phyloP scores from a whole-genome alignment of 2,888 invertebrate genomes.

The Torymus texanus region DNA sequence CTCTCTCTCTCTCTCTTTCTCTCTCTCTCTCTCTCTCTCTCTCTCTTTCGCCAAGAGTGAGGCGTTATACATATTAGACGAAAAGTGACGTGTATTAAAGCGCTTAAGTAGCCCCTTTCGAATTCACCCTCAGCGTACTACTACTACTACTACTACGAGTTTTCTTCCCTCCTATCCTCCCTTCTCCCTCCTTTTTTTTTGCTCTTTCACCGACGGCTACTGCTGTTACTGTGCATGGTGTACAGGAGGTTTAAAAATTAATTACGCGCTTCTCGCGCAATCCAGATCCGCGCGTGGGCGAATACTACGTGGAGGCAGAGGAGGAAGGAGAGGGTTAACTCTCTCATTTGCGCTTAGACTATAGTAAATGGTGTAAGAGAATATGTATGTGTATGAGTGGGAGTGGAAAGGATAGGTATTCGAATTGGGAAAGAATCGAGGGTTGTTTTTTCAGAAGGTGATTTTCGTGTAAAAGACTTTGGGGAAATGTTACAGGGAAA shows the following conservation, averaged over 20 bases:
- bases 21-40: too few species aligned
- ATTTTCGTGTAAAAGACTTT: too few species aligned
- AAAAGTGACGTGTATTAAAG: slow-evolving; percentile 49
- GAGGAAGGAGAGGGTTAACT: too few species aligned
- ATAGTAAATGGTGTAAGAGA: too few species aligned
- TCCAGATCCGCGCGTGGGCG: slow-evolving; percentile 47
- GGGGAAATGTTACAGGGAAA: too few species aligned
- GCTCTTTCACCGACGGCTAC: background rate
- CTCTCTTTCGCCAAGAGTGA: too few species aligned
- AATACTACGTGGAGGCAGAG: slow-evolving; percentile 43
- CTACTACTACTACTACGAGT: background rate
- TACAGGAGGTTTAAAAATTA: slow-evolving; percentile 56
- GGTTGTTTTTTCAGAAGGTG: too few species aligned
- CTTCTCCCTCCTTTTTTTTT: background rate
- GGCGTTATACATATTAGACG: slow-evolving; percentile 20
- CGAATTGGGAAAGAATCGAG: too few species aligned
- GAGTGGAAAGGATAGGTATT: too few species aligned
- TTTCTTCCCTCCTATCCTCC: slow-evolving; percentile 18
- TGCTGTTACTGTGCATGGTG: background rate
- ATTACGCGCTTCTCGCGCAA: slow-evolving; percentile 56
- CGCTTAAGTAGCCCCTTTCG: slow-evolving; percentile 36
- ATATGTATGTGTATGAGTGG: too few species aligned
- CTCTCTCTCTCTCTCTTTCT: too few species aligned
- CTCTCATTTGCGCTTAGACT: too few species aligned
- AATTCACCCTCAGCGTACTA: slow-evolving; percentile 47